Conservation (phyloP, 2,888 invertebrate genomes). For the Caenorhabditis macrosperma region DNA sequence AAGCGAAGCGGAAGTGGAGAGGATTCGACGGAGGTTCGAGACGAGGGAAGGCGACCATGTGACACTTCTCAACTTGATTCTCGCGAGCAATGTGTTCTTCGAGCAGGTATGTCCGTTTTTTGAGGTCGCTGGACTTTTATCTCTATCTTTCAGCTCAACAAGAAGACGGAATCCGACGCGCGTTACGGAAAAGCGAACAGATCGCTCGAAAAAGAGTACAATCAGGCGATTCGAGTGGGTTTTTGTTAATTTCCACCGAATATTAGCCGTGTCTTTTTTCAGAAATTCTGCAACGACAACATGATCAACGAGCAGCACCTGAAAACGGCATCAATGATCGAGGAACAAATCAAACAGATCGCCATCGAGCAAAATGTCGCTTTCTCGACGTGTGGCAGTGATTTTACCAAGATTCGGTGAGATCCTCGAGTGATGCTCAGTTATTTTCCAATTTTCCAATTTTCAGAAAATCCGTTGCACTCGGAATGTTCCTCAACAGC, state of each 20-base stretch:
- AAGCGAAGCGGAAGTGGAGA: conserved; percentile 57
- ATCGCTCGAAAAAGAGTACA: conserved; percentile 48
- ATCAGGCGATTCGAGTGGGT: conserved; percentile 26
- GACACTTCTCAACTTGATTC: conserved; percentile 68
- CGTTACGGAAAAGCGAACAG: conserved; percentile 37
- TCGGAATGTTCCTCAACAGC: conserved; percentile 74
- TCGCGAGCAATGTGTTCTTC: conserved; percentile 60
- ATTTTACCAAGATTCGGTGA: conserved; percentile 48
- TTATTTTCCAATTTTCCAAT: neutral
- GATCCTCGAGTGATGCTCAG: too few relatives aligned
- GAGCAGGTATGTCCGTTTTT: conserved; percentile 27
- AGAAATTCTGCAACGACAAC: conserved; percentile 56
- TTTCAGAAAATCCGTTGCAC: conserved; percentile 71
- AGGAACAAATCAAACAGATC: conserved; percentile 54
- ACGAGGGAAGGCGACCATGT: conserved; percentile 77
- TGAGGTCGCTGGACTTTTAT: too few relatives aligned
- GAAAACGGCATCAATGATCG: conserved; percentile 58
- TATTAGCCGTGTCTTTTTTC: neutral
- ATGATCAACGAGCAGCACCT: conserved; percentile 57
- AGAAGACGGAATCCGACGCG: conserved; percentile 43
- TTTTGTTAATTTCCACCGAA: neutral
- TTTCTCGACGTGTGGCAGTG: conserved; percentile 49
- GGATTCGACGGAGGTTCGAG: conserved; percentile 83
- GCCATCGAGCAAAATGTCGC: conserved; percentile 34
- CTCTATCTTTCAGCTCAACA: conserved; percentile 44